A percentile compares a stretch with the other conserved stretches of the same genome.
phyloP scores from a whole-genome alignment of 2,113 vertebrate species.

The western clawed frog (Xenopus tropicalis) region DNA sequence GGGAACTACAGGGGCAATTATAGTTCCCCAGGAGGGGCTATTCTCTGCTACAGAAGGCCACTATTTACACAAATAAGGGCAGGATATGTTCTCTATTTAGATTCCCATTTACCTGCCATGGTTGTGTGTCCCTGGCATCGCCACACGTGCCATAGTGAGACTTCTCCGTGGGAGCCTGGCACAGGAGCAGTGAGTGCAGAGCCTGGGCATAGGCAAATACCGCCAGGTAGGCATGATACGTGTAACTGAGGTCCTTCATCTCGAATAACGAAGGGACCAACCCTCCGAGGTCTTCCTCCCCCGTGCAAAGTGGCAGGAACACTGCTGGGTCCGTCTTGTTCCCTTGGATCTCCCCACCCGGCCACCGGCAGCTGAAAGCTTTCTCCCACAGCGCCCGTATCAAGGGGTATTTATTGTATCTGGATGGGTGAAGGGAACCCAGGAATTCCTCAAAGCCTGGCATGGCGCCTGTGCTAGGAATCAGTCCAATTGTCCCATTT shows the following conservation, averaged over 20 bases:
- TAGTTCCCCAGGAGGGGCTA: too few relatives aligned
- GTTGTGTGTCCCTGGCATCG: not conserved
- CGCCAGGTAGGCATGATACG: constrained; percentile 29
- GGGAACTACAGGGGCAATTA: too few relatives aligned
- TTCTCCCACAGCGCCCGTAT: constrained; percentile 15
- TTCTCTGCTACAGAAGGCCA: too few relatives aligned
- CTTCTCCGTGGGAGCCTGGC: not conserved
- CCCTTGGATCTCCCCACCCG: not conserved
- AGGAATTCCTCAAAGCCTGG: constrained; percentile 14
- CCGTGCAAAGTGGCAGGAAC: not conserved
- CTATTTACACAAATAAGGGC: too few relatives aligned
- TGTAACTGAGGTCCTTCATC: constrained; percentile 28
- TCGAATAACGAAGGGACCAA: constrained; percentile 21
- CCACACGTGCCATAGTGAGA: not conserved
- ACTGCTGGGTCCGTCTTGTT: not conserved
- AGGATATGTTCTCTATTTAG: too few relatives aligned
- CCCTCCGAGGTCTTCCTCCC: not conserved
- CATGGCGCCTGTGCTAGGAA: constrained; percentile 20
- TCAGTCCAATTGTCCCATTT: constrained; percentile 19
- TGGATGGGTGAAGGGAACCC: not conserved
- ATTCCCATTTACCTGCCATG: constrained; percentile 16
- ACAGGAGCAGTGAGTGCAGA: not conserved
- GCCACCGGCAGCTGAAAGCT: constrained; percentile 17
- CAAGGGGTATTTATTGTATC: not conserved
- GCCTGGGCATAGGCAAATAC: constrained; percentile 30